Percentiles rank a stretch among this genome's conserved stretches.
phyloP scores from a whole-genome alignment of 2,113 vertebrate species.

The Bothrops jararaca region DNA sequence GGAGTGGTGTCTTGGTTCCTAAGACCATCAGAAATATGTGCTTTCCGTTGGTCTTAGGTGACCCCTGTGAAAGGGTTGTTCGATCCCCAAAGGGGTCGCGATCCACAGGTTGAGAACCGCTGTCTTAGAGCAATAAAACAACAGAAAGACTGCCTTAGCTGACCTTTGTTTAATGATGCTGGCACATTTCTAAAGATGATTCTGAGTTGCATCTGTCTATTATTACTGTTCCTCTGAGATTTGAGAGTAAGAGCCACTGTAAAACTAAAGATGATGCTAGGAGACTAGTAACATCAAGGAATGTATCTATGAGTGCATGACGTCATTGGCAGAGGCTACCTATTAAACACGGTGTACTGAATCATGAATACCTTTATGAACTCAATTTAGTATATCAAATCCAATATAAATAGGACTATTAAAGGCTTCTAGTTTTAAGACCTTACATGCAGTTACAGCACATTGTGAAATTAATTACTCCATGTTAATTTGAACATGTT shows the following conservation, averaged over 20 bases:
- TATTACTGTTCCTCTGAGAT: not conserved
- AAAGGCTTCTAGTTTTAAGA: not conserved
- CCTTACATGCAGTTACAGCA: not conserved
- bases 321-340: not conserved
- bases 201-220: not conserved
- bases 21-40: too few species aligned
- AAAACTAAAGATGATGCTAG: not conserved
- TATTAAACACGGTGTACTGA: not conserved
- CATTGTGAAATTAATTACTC: not conserved
- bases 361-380: not conserved
- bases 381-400: not conserved
- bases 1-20: too few species aligned
- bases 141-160: not conserved
- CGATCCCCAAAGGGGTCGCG: too few species aligned
- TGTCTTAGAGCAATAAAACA: not conserved
- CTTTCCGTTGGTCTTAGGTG: too few species aligned
- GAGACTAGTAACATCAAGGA: not conserved
- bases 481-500: not conserved
- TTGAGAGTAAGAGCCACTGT: not conserved
- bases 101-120: too few species aligned
- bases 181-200: not conserved
- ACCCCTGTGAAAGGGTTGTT: too few species aligned
- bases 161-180: not conserved
- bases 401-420: not conserved
- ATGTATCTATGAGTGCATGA: not conserved